Evolutionary conservation across 2,797 vertebrate genomes (phyloP).

Genomic region (Lateolabrax maculatus): DNA sequence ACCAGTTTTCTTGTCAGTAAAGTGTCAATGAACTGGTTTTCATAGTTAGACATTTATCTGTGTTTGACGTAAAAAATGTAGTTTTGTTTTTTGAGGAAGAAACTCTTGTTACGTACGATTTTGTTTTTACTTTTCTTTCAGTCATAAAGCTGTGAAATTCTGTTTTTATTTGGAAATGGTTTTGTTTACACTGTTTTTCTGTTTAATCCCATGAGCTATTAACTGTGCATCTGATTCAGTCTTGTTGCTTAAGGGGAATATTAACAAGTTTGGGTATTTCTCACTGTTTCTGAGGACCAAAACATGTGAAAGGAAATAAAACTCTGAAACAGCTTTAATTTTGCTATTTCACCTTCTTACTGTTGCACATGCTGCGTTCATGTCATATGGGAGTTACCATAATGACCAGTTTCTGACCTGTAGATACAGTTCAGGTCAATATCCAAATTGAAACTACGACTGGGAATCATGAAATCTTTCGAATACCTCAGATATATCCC

Average conservation of each 20-base stretch:
- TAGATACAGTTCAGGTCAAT: background rate
- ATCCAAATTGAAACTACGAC: background rate
- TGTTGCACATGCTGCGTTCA: background rate
- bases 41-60: background rate
- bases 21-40: background rate
- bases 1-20: background rate
- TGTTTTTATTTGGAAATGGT: background rate
- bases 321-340: background rate
- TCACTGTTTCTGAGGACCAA: slow-evolving; percentile 20
- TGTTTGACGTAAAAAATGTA: background rate
- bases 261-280: background rate
- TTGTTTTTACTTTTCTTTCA: background rate
- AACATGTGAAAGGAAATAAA: slow-evolving; percentile 30
- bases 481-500: background rate
- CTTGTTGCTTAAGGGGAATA: background rate
- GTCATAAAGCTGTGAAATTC: slow-evolving; percentile 42
- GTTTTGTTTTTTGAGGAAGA: background rate
- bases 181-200: slow-evolving; percentile 21
- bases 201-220: slow-evolving; percentile 7
- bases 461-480: background rate
- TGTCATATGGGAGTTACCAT: background rate
- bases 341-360: background rate
- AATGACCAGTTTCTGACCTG: background rate
- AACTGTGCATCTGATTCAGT: slow-evolving; percentile 42
- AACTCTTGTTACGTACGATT: background rate